Conservation (phyloP, 1,140 invertebrate species). For the Andricus grossulariae region DNA sequence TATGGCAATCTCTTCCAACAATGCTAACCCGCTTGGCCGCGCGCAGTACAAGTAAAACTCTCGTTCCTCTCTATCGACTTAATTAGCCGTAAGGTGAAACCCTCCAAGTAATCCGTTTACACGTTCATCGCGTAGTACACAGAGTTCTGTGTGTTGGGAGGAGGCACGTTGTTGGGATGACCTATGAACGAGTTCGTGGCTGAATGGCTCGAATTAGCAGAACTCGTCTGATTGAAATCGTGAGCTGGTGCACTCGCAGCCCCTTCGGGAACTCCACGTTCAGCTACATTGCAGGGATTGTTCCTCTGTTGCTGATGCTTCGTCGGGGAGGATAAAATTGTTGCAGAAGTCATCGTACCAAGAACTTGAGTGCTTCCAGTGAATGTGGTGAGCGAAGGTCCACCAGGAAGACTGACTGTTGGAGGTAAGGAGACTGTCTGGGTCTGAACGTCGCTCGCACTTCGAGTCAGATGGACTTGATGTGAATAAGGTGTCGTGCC, state of each 20-base stretch:
- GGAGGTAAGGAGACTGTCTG: conserved; percentile 59
- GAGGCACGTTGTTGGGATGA: conserved; percentile 60
- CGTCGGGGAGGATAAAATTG: conserved; percentile 70
- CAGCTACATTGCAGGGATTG: conserved; percentile 71
- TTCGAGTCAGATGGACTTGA: conserved; percentile 55
- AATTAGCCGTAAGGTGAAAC: conserved; percentile 28
- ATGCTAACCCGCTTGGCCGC: background rate
- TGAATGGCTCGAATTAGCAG: conserved; percentile 4
- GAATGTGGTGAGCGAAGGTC: conserved; percentile 47
- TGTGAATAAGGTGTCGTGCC: conserved; percentile 42
- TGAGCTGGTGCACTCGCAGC: conserved; percentile 78
- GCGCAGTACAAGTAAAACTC: conserved; percentile 16
- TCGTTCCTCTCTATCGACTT: background rate
- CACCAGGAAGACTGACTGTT: conserved; percentile 44
- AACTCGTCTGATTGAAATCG: conserved; percentile 65
- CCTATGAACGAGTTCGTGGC: conserved; percentile 40
- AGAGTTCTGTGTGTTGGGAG: conserved; percentile 70
- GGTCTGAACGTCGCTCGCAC: conserved; percentile 60
- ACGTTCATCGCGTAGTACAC: conserved; percentile 76
- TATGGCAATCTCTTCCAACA: background rate
- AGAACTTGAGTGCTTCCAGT: conserved; percentile 47
- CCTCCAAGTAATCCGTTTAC: conserved; percentile 50
- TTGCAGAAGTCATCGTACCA: conserved; percentile 66
- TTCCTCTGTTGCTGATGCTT: conserved; percentile 57
- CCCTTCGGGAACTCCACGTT: conserved; percentile 81